Percentiles rank a stretch among this genome's conserved stretches.
Evolutionary conservation across 2,888 invertebrate genomes (phyloP).

Genomic region (Orchestes rusci): DNA sequence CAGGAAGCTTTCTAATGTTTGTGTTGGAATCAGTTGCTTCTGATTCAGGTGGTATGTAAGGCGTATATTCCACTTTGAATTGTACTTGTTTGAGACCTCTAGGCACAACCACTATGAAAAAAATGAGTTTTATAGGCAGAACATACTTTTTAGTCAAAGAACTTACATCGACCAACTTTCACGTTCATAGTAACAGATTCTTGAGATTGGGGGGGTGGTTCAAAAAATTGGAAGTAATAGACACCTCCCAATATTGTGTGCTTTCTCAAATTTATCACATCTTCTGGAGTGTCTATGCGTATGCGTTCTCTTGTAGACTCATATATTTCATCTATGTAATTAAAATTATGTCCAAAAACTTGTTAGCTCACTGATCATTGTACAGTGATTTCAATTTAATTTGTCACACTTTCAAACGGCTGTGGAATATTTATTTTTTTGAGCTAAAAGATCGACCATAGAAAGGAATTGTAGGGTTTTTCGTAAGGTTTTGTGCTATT

Average conservation of each 20-base stretch:
- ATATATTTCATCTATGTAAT: conserved; percentile 46
- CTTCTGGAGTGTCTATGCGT: conserved; percentile 42
- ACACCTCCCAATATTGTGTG: conserved; percentile 71
- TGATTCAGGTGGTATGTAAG: conserved; percentile 54
- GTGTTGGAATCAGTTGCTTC: conserved; percentile 1
- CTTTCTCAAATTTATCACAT: conserved; percentile 68
- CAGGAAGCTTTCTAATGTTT: conserved; percentile 61
- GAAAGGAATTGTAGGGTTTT: too few species aligned
- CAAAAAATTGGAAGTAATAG: conserved; percentile 62
- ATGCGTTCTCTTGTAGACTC: conserved; percentile 43
- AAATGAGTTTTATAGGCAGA: too few species aligned
- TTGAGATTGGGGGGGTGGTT: conserved; percentile 73
- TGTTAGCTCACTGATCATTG: not conserved
- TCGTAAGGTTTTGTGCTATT: too few species aligned
- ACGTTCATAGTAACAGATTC: conserved; percentile 46
- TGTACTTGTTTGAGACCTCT: conserved; percentile 52
- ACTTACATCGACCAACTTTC: conserved; percentile 51
- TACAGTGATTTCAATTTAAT: too few species aligned
- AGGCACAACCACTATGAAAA: too few species aligned
- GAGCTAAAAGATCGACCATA: too few species aligned
- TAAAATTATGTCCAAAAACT: not conserved
- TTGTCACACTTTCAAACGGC: too few species aligned
- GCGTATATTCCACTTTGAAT: conserved; percentile 61
- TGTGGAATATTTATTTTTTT: too few species aligned
- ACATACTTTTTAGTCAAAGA: too few species aligned